Evolutionary conservation across 1,140 invertebrate genomes (phyloP).

Genomic region (Magallana gigas): DNA sequence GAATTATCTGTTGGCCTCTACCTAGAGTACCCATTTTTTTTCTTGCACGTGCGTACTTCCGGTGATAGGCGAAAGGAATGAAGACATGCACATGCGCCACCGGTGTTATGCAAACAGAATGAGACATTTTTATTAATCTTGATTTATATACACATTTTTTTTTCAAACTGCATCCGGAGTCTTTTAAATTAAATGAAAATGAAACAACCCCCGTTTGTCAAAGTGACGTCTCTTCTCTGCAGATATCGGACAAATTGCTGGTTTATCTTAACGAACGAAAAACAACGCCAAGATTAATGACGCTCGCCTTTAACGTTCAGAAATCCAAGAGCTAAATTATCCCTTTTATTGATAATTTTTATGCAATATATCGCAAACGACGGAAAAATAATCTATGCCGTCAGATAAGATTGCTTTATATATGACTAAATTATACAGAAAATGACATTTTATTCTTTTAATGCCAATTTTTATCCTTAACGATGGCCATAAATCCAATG

Average conservation of each 20-base stretch:
- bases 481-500: conserved; percentile 48
- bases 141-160: not conserved
- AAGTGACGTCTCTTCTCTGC: conserved; percentile 8
- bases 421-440: conserved; percentile 58
- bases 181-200: not conserved
- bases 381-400: conserved; percentile 45
- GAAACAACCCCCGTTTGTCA: conserved; percentile 15
- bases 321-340: conserved; percentile 57
- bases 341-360: conserved; percentile 58
- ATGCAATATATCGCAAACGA: conserved; percentile 47
- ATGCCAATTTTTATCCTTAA: conserved; percentile 54
- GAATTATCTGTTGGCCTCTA: conserved; percentile 30
- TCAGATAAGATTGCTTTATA: conserved; percentile 48
- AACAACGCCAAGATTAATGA: conserved; percentile 50
- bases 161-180: not conserved
- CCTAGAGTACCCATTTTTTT: conserved; percentile 6
- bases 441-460: conserved; percentile 58
- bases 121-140: too few species aligned
- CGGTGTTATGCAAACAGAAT: not conserved
- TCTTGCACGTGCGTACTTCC: conserved; percentile 29
- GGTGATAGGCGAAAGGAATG: not conserved
- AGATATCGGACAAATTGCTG: conserved; percentile 41
- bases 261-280: conserved; percentile 41
- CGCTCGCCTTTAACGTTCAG: conserved; percentile 23
- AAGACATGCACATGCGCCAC: conserved; percentile 13